Conservation (phyloP, 2,113 vertebrate genomes). For the Phyllostomus discolor region DNA sequence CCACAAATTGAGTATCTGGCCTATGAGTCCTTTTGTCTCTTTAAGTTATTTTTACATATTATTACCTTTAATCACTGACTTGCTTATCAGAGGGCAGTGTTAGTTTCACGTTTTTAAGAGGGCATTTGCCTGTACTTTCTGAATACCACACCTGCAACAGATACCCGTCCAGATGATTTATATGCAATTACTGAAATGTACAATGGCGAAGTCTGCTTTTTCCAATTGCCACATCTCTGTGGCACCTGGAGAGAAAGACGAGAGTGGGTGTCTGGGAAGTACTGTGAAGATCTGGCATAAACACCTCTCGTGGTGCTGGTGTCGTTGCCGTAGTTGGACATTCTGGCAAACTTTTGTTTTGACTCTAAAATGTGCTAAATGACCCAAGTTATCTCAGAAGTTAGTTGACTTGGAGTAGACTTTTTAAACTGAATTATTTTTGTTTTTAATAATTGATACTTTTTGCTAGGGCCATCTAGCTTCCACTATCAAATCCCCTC, state of each 20-base stretch:
- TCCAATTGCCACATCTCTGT: background rate
- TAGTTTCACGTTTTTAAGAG: background rate
- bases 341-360: background rate
- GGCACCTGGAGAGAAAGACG: background rate
- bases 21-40: background rate
- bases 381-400: background rate
- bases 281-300: background rate
- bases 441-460: background rate
- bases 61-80: background rate
- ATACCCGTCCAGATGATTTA: background rate
- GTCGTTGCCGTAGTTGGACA: background rate
- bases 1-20: background rate
- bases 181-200: background rate
- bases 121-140: background rate
- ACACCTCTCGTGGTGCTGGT: background rate
- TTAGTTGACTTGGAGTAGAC: background rate
- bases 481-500: background rate
- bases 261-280: background rate
- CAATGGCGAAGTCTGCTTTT: background rate
- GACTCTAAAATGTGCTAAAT: background rate
- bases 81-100: background rate
- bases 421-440: background rate
- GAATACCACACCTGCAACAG: background rate
- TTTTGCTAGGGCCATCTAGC: background rate
- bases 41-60: background rate